Percentiles rank a stretch among this genome's conserved stretches.
Evolutionary conservation across 2,888 invertebrate genomes (phyloP).

Genomic region (Orthonychiurus folsomi): DNA sequence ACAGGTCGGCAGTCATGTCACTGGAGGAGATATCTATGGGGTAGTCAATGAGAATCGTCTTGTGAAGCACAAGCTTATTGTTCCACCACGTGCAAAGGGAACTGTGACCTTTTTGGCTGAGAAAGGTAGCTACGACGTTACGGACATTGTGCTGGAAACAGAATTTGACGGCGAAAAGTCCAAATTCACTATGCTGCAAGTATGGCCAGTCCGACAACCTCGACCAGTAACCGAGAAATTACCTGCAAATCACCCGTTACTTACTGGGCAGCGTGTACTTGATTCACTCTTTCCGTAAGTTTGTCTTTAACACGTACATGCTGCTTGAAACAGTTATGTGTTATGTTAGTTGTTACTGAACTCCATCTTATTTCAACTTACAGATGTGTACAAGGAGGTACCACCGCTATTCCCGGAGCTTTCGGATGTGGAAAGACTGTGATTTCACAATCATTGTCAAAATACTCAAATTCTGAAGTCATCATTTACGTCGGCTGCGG

Average conservation of each 20-base stretch:
- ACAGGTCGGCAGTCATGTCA: slow-evolving; percentile 89
- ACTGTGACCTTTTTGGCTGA: slow-evolving; percentile 93
- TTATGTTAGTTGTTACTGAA: background rate
- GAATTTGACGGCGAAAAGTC: slow-evolving; percentile 95
- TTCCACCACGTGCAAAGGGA: slow-evolving; percentile 90
- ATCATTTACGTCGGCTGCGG: slow-evolving; percentile 99
- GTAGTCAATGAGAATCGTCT: slow-evolving; percentile 94
- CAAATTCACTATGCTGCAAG: slow-evolving; percentile 93
- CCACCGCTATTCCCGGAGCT: slow-evolving; percentile 97
- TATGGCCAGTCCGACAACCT: slow-evolving; percentile 98
- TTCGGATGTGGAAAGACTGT: slow-evolving; percentile 99
- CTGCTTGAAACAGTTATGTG: background rate
- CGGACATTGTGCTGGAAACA: slow-evolving; percentile 91
- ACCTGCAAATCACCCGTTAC: slow-evolving; percentile 94
- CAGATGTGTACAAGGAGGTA: slow-evolving; percentile 95
- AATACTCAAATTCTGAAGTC: slow-evolving; percentile 99
- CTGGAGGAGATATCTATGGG: slow-evolving; percentile 95
- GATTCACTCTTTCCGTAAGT: slow-evolving; percentile 96
- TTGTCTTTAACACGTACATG: background rate
- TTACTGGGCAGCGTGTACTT: slow-evolving; percentile 95
- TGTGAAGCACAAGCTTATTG: slow-evolving; percentile 91
- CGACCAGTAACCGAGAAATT: slow-evolving; percentile 95
- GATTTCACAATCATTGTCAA: slow-evolving; percentile 97
- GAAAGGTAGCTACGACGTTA: slow-evolving; percentile 84
- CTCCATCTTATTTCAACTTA: slow-evolving; percentile 20